Conservation (phyloP, 2,888 invertebrate species). For the Pocota personata region DNA sequence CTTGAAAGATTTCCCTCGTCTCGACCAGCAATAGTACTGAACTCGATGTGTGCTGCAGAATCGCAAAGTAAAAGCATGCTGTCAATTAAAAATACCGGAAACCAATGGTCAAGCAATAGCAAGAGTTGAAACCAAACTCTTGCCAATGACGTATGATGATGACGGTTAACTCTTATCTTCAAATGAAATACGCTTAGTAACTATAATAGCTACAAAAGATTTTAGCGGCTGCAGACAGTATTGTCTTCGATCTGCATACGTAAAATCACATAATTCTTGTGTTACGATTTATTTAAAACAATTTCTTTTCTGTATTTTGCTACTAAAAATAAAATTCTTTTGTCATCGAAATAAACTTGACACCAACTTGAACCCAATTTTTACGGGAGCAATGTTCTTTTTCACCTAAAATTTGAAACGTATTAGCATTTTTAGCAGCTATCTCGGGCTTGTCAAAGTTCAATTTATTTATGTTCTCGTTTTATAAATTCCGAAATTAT, state of each 20-base stretch:
- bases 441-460: constrained; percentile 17
- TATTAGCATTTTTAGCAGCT: not conserved
- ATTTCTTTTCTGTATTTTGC: not conserved
- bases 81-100: no score
- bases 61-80: no score
- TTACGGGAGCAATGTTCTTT: constrained; percentile 28
- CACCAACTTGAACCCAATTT: constrained; percentile 42
- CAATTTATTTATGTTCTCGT: not conserved
- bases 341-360: constrained; percentile 46
- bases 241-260: not conserved
- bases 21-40: no score
- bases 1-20: no score
- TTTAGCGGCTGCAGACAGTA: not conserved
- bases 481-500: not conserved
- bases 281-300: not conserved
- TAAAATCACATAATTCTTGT: not conserved
- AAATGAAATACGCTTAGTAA: not conserved
- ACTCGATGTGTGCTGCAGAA: no score
- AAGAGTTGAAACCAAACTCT: not conserved
- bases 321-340: constrained; percentile 30
- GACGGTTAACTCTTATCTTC: not conserved
- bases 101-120: no score
- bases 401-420: not conserved
- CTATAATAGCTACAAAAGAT: not conserved
- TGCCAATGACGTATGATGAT: not conserved